Evolutionary conservation across 2,113 vertebrate genomes (phyloP), one percentile per base, ranked within the genome.

Genomic region (Cisticola juncidis): DNA sequence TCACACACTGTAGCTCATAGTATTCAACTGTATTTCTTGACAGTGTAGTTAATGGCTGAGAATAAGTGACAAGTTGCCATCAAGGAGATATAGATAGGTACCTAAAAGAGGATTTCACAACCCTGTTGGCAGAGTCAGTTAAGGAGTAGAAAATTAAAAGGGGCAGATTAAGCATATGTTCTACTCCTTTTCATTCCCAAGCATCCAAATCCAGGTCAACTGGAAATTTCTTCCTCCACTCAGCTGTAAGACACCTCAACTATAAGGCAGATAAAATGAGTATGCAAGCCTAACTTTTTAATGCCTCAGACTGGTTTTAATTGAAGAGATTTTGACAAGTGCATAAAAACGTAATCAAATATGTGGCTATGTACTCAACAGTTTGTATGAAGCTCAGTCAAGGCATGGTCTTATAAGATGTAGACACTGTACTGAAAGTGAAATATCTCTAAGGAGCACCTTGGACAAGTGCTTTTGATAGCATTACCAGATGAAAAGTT

Each of bases 21-120:
- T 73, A 89, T 89, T 93, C 25, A 44, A 35, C 13, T 47, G 5
- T 56, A 76, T 44, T 51, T 40, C 48, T 88, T 64, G 5, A 29
- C 19, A 36, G 11, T 45, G 18, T 79, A 47, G 21, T 51, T 79
- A 86, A 72, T 31, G 18, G 11, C 44, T 62, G 25, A 87, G 56
- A 73, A 81, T 40, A 74, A 81, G 38, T 40, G 60, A 50, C 14
- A 74, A 69, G 21, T 16, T 90, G 36, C 26, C 51, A 50, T 18
- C 19, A 60, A 74, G 33, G 38, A 79, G 15, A 57, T 42, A 78
- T 42, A 78, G 11, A 17, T 28, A 48, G 2, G 12, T 40, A 50
- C 64, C 26, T 78, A 50, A 80, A 87, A 78, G 2, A 69, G 24
- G 19, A 70, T 86, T 94, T 93, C 53, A 93, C 36, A 77, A 20